Conservation (phyloP, 2,797 vertebrate species). For the Liasis olivaceus region DNA sequence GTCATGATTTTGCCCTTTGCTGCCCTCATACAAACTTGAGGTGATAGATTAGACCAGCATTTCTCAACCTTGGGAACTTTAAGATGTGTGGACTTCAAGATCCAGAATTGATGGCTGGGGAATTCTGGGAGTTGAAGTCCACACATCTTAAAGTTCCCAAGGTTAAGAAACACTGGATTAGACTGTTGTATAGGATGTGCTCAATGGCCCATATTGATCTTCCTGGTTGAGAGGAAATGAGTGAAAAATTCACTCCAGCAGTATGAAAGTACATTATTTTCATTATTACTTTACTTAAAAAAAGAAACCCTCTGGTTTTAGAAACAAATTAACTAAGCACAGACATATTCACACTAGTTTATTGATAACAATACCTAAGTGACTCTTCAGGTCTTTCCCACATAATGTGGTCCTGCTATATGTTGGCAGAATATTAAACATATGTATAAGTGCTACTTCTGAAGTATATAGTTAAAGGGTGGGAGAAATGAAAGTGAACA, state of each 20-base stretch:
- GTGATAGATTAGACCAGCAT: neutral
- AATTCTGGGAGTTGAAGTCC: too few species aligned
- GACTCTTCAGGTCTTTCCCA: neutral
- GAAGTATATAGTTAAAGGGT: neutral
- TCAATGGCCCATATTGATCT: neutral
- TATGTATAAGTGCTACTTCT: neutral
- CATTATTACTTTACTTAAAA: neutral
- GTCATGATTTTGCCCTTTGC: neutral
- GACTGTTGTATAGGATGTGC: neutral
- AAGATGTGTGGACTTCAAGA: too few species aligned
- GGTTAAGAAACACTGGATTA: too few species aligned
- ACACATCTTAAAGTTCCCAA: too few species aligned
- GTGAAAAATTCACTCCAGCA: neutral
- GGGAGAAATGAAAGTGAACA: neutral
- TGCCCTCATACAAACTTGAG: neutral
- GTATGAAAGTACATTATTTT: neutral
- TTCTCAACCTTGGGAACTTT: too few species aligned
- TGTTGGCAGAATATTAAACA: neutral
- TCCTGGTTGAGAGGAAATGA: neutral
- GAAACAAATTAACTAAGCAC: neutral
- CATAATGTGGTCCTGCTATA: neutral
- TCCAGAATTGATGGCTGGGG: too few species aligned
- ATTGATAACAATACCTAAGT: neutral
- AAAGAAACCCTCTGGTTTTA: neutral
- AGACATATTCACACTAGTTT: neutral